A percentile compares a stretch with the other conserved stretches of the same genome.
phyloP scores from a whole-genome alignment of 2,797 vertebrate genomes.

The Rachycentron canadum region DNA sequence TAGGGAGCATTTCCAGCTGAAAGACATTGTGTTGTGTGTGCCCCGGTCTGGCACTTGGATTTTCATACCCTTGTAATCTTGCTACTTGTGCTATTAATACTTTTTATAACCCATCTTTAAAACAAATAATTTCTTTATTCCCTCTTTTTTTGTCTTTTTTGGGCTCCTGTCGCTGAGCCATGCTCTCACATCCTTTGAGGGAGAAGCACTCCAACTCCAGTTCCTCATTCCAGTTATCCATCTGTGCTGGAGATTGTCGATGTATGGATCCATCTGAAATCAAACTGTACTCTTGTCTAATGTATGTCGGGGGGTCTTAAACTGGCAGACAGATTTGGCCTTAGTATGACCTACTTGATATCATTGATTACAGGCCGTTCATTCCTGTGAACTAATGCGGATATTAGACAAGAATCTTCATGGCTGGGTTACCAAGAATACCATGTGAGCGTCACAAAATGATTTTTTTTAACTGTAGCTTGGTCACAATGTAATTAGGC shows the following conservation, averaged over 20 bases:
- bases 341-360: constrained; percentile 25
- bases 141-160: constrained; percentile 34
- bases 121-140: constrained; percentile 38
- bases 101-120: constrained; percentile 33
- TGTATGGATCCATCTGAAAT: constrained; percentile 28
- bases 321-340: background rate
- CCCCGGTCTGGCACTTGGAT: constrained; percentile 53
- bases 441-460: background rate
- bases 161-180: constrained; percentile 22
- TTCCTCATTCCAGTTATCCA: constrained; percentile 34
- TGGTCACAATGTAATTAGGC: background rate
- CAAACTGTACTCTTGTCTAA: background rate
- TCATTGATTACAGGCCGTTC: constrained; percentile 8
- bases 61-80: constrained; percentile 48
- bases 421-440: background rate
- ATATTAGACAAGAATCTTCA: background rate
- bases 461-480: background rate
- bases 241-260: constrained; percentile 29
- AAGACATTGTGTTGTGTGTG: constrained; percentile 68
- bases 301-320: constrained; percentile 1
- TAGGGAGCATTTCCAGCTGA: constrained; percentile 78
- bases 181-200: constrained; percentile 30
- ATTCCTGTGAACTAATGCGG: background rate
- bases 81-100: constrained; percentile 41
- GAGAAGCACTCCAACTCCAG: constrained; percentile 29